Evolutionary conservation across 2,113 vertebrate species (phyloP).

Genomic region (Antennarius striatus): DNA sequence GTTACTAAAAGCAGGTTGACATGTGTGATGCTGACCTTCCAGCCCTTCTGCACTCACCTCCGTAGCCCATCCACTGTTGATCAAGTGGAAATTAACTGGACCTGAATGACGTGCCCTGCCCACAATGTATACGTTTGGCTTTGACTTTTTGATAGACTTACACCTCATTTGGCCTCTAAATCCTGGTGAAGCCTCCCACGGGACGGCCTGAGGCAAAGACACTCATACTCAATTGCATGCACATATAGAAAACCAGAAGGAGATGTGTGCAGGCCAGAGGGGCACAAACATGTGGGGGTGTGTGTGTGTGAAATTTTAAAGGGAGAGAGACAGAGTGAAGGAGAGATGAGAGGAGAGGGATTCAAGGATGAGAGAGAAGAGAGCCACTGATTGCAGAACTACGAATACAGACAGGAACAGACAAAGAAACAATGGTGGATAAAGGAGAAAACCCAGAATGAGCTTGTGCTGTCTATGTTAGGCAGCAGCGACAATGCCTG

Average conservation of each 20-base stretch:
- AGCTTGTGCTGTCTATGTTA: slow-evolving; percentile 50
- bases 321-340: slow-evolving; percentile 8
- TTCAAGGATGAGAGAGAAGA: slow-evolving; percentile 4
- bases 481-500: slow-evolving; percentile 60
- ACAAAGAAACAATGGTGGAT: slow-evolving; percentile 61
- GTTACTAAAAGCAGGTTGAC: slow-evolving; percentile 6
- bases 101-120: slow-evolving; percentile 77
- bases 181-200: slow-evolving; percentile 81
- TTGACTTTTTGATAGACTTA: slow-evolving; percentile 85
- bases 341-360: background rate
- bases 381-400: slow-evolving; percentile 11
- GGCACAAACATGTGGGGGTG: slow-evolving; percentile 19
- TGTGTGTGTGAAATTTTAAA: slow-evolving; percentile 5
- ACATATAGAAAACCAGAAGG: slow-evolving; percentile 53
- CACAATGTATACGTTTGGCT: slow-evolving; percentile 76
- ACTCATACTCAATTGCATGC: slow-evolving; percentile 54
- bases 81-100: slow-evolving; percentile 79
- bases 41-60: slow-evolving; percentile 42
- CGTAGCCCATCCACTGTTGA: slow-evolving; percentile 68
- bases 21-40: slow-evolving; percentile 50
- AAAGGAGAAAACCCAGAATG: slow-evolving; percentile 47
- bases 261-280: background rate
- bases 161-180: slow-evolving; percentile 88
- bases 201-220: slow-evolving; percentile 70
- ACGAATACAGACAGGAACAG: slow-evolving; percentile 32